Base-by-base conservation (phyloP, 2,797 vertebrate species). In the Spinibarbus caldwelli region DNA sequence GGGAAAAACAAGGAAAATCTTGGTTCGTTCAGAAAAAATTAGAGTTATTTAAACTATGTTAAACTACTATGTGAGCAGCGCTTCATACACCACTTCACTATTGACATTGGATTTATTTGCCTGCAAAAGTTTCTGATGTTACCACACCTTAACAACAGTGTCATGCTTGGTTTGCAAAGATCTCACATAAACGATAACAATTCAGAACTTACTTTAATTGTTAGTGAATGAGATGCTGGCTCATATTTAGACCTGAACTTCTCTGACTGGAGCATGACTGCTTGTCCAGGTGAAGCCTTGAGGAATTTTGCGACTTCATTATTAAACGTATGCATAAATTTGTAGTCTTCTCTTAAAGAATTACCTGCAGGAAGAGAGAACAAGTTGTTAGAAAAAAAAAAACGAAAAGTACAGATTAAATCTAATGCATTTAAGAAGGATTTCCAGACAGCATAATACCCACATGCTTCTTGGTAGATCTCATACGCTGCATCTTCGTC, bases 241-340 rank as follows among this genome's bases (percentile, higher is more conserved):
- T 99, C 98, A 0, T 96, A 93, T 89, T 97, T 98, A 0, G 98
- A 99, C 67, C 93, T 96, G 92, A 99, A 99, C 92, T 95, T 97
- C 89, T 99, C 98, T 8, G 98, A 96, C 73, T 98, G 97, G 92
- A 95, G 93, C 31, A 97, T 80, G 19, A 97, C 93, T 6, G 98
- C n/a, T 85, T 97, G 96, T 78, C 96, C 96, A 0, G 94, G 91
- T 45, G 96, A 95, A 0, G 86, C 94, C 90, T 98, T 98, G 85
- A 99, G 87, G 54, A 96, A 93, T 80, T 95, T 97, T 64, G 94
- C 92, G 68, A 99, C 94, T 71, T 99, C 97, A 0, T 87, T 90
- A 90, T 93, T 97, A 93, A 99, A 99, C 23, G 97, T 95, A 90
- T 99, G 98, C 87, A 97, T 93, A 90, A 99, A 99, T 41, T 94